Conservation (phyloP, 1,140 invertebrate species). For the Psix sp. region DNA sequence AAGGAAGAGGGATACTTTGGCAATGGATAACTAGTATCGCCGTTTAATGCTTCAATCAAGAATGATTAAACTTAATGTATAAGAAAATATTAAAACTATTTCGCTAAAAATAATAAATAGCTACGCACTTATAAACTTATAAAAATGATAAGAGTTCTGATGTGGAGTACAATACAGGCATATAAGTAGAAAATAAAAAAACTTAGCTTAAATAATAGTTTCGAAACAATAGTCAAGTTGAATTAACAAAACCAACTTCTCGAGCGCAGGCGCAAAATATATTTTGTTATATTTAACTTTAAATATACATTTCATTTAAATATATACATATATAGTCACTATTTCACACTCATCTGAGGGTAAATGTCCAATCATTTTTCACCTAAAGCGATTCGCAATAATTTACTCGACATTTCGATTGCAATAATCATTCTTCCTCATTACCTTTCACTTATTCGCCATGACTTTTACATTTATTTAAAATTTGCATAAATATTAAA, state of each 20-base stretch:
- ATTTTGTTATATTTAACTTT: constrained; percentile 73
- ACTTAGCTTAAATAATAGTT: not conserved
- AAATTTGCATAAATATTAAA: constrained; percentile 61
- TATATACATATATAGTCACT: constrained; percentile 73
- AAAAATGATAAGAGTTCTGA: no score
- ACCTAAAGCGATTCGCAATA: constrained; percentile 39
- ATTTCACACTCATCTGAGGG: constrained; percentile 40
- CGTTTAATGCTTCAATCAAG: no score
- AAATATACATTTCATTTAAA: constrained; percentile 73
- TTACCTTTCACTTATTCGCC: constrained; percentile 22
- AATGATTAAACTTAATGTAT: no score
- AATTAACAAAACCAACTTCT: constrained; percentile 42
- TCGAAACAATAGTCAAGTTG: not conserved
- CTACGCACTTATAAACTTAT: no score
- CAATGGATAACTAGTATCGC: no score
- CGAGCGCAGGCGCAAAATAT: constrained; percentile 71
- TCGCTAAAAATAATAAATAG: no score
- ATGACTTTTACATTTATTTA: no score
- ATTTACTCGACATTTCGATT: constrained; percentile 19
- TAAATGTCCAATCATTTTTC: constrained; percentile 50
- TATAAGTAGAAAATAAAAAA: not conserved
- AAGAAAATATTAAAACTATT: no score
- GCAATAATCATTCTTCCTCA: constrained; percentile 15
- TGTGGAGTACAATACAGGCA: no score
- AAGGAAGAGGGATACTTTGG: no score